A percentile compares a stretch with the other conserved stretches of the same genome.
These are phyloP conservation scores for Solenopsis fugax DNA, from an alignment of 1,140 invertebrate species.

Conservation along the genomic window DNA sequence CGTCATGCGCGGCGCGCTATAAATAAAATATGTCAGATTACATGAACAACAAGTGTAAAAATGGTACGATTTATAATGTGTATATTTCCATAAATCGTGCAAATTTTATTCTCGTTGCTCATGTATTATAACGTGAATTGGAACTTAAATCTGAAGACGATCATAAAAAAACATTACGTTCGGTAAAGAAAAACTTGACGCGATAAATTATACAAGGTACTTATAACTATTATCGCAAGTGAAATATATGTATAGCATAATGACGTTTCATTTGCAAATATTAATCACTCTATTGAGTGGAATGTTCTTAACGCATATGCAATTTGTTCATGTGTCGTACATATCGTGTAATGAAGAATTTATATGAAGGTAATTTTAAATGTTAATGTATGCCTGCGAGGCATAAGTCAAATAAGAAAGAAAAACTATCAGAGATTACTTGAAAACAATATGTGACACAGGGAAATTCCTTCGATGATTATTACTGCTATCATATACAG, in stretches of 20 bases:
- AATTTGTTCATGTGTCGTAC: slow-evolving; percentile 14
- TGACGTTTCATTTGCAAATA: slow-evolving; percentile 51
- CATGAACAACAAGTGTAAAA: neutral
- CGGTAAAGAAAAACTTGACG: slow-evolving; percentile 15
- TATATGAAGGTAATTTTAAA: slow-evolving; percentile 34
- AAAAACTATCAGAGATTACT: slow-evolving; percentile 37
- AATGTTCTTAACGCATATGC: slow-evolving; percentile 42
- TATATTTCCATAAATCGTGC: neutral
- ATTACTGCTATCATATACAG: neutral
- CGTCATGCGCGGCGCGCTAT: neutral
- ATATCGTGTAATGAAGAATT: neutral
- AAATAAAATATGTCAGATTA: neutral
- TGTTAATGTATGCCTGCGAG: slow-evolving; percentile 37
- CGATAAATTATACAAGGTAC: slow-evolving; percentile 19
- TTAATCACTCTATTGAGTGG: slow-evolving; percentile 43
- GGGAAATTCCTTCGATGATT: slow-evolving; percentile 59
- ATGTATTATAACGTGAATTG: neutral
- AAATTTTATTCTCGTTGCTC: neutral
- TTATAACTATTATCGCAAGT: neutral
- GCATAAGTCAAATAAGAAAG: slow-evolving; percentile 23
- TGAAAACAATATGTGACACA: slow-evolving; percentile 38
- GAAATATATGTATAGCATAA: slow-evolving; percentile 12
- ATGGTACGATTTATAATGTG: neutral
- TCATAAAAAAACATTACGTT: slow-evolving; percentile 2
- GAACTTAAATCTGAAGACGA: neutral